Evolutionary conservation across 2,888 invertebrate genomes (phyloP), one percentile per base, ranked within the genome.

Genomic region (Syrista parreyssii): DNA sequence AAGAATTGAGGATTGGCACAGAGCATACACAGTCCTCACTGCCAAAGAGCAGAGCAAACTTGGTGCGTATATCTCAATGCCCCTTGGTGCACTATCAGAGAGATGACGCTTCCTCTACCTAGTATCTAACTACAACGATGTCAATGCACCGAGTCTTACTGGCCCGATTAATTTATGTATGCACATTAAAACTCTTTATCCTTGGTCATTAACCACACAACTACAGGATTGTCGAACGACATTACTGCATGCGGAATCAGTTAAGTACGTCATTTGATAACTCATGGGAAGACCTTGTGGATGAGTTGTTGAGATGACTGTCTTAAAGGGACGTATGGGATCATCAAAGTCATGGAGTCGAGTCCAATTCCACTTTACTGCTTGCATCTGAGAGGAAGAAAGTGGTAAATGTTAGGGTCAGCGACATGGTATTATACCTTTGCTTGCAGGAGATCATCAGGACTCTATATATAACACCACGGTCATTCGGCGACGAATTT

Each of bases 401-500:
- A 55, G 55, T 55, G 23, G 55, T 55, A 55, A 55, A 55, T 55
- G 55, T 55, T 55, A 55, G 55, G 55, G 55, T 55, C 55, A 55
- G 55, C 55, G 55, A 55, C 55, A 55, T 55, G 55, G 55, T 55
- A 23, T 55, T 55, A 55, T 55, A 55, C 55, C 55, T 55, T 55
- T 55, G 55, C 55, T 23, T 55, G 55, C 9, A 55, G 55, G 23
- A 55, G 55, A 55, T 55, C 55, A 55, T 55, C 55, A 55, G 55
- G 23, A 55, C 55, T 55, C 55, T 55, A 55, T 55, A 55, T 55
- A 55, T 55, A 55, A 55, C 55, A 23, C 55, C 55, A 55, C 76
- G 72, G 30, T 33, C 34, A 36, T 35, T 71, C 76, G n/a, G 75
- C 68, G 33, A 68, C 76, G 75, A 69, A 36, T 40, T 69, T 69